Base-by-base conservation (phyloP, 1,140 invertebrate genomes). In the Leguminivora glycinivorella region DNA sequence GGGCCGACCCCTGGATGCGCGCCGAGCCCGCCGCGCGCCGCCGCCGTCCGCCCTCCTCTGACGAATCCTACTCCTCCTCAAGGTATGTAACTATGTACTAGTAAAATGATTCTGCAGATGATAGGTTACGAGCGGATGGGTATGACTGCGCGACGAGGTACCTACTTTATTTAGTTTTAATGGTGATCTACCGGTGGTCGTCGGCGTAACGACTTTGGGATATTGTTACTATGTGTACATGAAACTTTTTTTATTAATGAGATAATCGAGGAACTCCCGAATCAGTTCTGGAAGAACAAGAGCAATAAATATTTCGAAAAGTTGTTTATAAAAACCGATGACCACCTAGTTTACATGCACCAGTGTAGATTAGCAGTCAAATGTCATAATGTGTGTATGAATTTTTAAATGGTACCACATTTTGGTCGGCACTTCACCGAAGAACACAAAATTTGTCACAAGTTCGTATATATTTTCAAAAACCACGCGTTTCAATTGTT, bases 1-100 rank as follows among this genome's bases (percentile, higher is more conserved):
- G 97, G 97, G 95, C 95, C 24, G 97, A 98, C 92, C 97, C 97
- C 1, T 98, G 97, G 97, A 97, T 97, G 96, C 85, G 94, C 31
- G 88, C 92, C 70, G 92, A 72, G 70, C 82, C 83, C 70, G 90
- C 67, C 74, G 90, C 73, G 43, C 80, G 92, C 5, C 80, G 92
- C 10, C 88, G 92, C 40, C 85, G 85, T 25, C 93, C 93, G 19
- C 96, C 96, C 69, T 96, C 95, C 63, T 96, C 96, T 14, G 95
- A 95, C 52, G 96, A 95, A 66, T 95, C 95, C 5, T 95, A 95
- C 81, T 95, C 95, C 4, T 95, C 95, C 1, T 94, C 95, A 66
- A 95, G 95, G 95, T 95, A 92, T 70, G 69, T 52, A 95, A 95
- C 95, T 95, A 92, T 70, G 69, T 52, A 22, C 10, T 17, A 4